Conservation (phyloP, 1,140 invertebrate genomes). For the Lordiphosa stackelbergi region DNA sequence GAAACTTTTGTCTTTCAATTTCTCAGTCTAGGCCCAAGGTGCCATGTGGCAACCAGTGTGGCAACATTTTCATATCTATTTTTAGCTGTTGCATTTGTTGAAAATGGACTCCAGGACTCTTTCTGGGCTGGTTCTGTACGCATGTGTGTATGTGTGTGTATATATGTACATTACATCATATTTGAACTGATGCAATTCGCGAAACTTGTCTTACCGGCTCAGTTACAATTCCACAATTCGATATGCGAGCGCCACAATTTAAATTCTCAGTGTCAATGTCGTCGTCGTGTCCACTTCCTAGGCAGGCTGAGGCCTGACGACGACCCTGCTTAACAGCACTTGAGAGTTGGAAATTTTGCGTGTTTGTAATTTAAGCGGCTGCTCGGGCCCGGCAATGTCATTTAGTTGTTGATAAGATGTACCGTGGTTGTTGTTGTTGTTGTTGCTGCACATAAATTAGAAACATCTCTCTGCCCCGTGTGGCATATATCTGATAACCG, state of each 20-base stretch:
- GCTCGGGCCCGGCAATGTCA: slow-evolving; percentile 50
- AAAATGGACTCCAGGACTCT: slow-evolving; percentile 32
- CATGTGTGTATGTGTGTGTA: slow-evolving; percentile 50
- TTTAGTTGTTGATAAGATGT: slow-evolving; percentile 68
- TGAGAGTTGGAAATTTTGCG: slow-evolving; percentile 43
- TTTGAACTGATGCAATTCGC: slow-evolving; percentile 69
- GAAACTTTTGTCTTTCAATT: neutral
- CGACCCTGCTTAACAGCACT: slow-evolving; percentile 43
- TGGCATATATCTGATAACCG: slow-evolving; percentile 70
- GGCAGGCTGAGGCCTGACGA: slow-evolving; percentile 18
- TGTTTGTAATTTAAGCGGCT: slow-evolving; percentile 68
- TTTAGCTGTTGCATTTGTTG: slow-evolving; percentile 66
- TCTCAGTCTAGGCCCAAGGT: neutral
- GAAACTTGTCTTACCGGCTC: slow-evolving; percentile 71
- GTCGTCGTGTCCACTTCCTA: slow-evolving; percentile 41
- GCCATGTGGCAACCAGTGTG: slow-evolving; percentile 32
- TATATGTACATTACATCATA: slow-evolving; percentile 65
- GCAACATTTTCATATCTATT: slow-evolving; percentile 62
- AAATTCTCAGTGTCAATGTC: slow-evolving; percentile 74
- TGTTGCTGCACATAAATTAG: slow-evolving; percentile 62
- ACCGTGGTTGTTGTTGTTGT: slow-evolving; percentile 27
- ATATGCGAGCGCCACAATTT: slow-evolving; percentile 71
- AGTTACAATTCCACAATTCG: slow-evolving; percentile 59
- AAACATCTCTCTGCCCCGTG: slow-evolving; percentile 37
- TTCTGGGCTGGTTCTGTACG: neutral